phyloP scores from a whole-genome alignment of 2,797 vertebrate genomes.

The Salmo trutta region DNA sequence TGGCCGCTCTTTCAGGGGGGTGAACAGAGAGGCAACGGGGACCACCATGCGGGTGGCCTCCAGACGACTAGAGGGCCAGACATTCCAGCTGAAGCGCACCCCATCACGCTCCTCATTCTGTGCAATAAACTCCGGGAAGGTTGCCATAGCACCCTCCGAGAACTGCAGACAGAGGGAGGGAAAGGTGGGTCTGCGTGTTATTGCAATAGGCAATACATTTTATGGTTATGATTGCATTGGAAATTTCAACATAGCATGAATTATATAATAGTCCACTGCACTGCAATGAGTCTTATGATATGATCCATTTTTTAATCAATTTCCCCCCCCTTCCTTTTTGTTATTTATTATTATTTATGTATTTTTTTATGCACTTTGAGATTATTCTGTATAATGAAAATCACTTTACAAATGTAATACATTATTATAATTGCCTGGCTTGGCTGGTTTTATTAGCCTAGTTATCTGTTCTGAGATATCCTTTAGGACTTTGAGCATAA shows the following conservation, averaged over 20 bases:
- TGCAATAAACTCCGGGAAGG: slow-evolving; percentile 95
- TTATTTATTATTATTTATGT: no score
- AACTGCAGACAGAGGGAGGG: slow-evolving; percentile 6
- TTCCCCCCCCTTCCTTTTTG: no score
- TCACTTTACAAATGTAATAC: no score
- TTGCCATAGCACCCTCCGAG: slow-evolving; percentile 82
- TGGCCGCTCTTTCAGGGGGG: slow-evolving; percentile 86
- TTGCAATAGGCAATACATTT: not conserved
- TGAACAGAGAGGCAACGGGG: slow-evolving; percentile 89
- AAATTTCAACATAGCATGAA: not conserved
- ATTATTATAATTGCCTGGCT: not conserved
- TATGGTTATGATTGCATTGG: not conserved
- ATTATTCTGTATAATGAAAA: no score
- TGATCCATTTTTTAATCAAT: no score
- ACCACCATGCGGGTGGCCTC: slow-evolving; percentile 98
- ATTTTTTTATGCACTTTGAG: no score
- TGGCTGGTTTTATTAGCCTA: not conserved
- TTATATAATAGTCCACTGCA: not conserved
- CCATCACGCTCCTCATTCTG: slow-evolving; percentile 97
- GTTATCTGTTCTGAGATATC: not conserved
- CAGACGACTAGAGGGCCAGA: slow-evolving; percentile 95
- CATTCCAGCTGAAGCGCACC: slow-evolving; percentile 98
- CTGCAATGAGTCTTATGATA: not conserved
- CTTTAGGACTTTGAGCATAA: slow-evolving; percentile 26
- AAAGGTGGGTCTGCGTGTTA: no score